Base-by-base conservation (phyloP, 2,888 invertebrate species). In the Harmothoe impar region DNA sequence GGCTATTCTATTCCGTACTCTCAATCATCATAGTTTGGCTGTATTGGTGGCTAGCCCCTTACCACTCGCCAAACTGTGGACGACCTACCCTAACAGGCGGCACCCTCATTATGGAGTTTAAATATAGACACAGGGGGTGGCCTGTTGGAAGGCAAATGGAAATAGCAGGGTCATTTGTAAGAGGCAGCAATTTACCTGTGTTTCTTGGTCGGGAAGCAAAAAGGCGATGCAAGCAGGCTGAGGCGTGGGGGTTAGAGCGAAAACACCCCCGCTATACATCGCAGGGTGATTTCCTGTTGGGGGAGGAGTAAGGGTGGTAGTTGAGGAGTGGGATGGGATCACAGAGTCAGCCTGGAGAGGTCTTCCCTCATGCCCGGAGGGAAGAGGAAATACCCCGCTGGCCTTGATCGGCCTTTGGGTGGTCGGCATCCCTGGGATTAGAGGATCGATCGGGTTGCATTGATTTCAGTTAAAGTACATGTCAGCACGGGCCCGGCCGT, bases 391-490 rank as follows among this genome's bases (percentile, higher is more conserved):
- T 3, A 43, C 43, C 43, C 10, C 10, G 5, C 43, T 43, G 43
- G 43, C 43, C 43, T 43, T 43, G 43, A 43, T 43, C 43, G 62
- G 62, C 43, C 43, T 43, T 43, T 43, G 43, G 43, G 43, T 43
- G 43, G 43, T 43, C 35, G 43, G 81, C 20, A 29, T 77, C 25
- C 77, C 7, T 81, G 43, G 81, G 81, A 81, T 81, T 81, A 23
- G 43, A 43, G 81, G n/a, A 81, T 81, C 81, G 81, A 81, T 81
- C 43, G 20, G 81, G 23, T 17, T 33, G 81, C 81, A 81, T 81
- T 81, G 81, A 81, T 81, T 81, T 81, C 81, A 81, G 81, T 81
- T 81, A 81, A 81, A 81, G 35, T 43, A 33, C 81, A 81, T 81
- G 81, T 72, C 29, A 29, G 72, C 81, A 17, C 35, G 35, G 23